Conservation (phyloP, 2,888 invertebrate genomes). For the Agrypnus murinus region DNA sequence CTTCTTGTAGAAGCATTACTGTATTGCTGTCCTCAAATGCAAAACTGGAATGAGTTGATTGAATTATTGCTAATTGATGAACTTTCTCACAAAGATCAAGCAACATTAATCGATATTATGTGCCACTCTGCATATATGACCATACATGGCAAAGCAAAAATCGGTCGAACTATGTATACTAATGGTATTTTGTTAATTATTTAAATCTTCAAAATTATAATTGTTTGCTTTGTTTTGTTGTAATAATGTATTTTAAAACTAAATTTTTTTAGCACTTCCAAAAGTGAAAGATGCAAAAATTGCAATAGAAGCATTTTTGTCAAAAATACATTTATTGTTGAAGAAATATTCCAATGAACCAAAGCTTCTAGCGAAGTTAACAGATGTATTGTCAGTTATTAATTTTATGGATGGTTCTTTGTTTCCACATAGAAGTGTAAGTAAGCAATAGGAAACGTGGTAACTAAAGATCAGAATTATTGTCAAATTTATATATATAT, state of each 20-base stretch:
- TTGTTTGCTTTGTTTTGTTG: background rate
- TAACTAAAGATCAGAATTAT: no score
- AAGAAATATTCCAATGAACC: constrained; percentile 21
- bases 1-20: constrained; percentile 17
- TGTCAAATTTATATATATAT: no score
- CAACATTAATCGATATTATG: constrained; percentile 23
- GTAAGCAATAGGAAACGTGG: no score
- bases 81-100: background rate
- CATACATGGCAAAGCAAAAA: constrained; percentile 19
- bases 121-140: constrained; percentile 12
- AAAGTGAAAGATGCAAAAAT: background rate
- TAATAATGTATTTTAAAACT: no score
- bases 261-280: background rate
- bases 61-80: background rate
- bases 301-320: background rate
- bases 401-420: constrained; percentile 9
- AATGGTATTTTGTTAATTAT: constrained; percentile 5
- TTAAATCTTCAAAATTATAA: background rate
- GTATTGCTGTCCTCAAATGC: constrained; percentile 4
- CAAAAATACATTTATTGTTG: background rate
- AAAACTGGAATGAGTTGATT: constrained; percentile 20
- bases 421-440: background rate
- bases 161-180: constrained; percentile 7
- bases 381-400: constrained; percentile 26
- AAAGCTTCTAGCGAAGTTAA: background rate